Percentiles rank a stretch among this genome's conserved stretches.
phyloP scores from a whole-genome alignment of 2,797 vertebrate species.

The Apodemus agrarius region DNA sequence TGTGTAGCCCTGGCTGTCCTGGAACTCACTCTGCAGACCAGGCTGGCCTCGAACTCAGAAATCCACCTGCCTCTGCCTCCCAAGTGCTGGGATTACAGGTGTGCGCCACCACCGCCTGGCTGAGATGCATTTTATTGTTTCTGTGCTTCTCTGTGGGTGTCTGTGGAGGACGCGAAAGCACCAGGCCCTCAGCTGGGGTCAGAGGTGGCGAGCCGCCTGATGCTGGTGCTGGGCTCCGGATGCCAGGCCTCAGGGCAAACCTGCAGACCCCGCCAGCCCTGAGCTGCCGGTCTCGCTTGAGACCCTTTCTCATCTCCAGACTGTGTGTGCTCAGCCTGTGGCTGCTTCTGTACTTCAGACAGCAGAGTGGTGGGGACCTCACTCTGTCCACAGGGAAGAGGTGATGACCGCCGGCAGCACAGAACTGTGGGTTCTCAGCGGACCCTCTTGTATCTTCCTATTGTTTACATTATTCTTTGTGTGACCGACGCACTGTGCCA shows the following conservation, averaged over 20 bases:
- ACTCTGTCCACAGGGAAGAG: neutral
- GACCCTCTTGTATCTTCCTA: neutral
- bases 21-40: neutral
- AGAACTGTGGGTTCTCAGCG: neutral
- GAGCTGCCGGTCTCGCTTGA: neutral
- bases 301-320: neutral
- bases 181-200: neutral
- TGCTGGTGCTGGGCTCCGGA: neutral
- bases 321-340: neutral
- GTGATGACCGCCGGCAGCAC: neutral
- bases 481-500: neutral
- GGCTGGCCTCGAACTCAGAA: neutral
- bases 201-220: neutral
- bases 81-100: neutral
- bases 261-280: neutral
- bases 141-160: neutral
- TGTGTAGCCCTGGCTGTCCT: too few relatives aligned
- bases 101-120: neutral
- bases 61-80: neutral
- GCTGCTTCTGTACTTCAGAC: neutral
- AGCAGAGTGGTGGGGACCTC: neutral
- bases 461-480: neutral
- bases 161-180: neutral
- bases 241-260: neutral
- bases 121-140: neutral